Conservation (phyloP, 1,140 invertebrate genomes). For the Formica exsecta region DNA sequence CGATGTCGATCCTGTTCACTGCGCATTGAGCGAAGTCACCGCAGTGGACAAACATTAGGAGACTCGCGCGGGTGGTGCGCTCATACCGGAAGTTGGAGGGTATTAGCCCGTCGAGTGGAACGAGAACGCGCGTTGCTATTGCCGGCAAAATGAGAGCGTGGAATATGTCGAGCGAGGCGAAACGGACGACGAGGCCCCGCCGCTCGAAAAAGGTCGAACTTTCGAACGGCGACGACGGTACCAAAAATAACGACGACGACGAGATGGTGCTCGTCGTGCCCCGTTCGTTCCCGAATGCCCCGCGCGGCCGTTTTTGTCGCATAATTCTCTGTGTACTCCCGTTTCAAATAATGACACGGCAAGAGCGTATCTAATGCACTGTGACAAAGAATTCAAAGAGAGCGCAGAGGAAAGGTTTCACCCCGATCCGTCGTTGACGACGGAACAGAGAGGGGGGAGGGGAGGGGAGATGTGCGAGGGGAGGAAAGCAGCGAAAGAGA, state of each 20-base stretch:
- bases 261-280: conserved; percentile 22
- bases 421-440: conserved; percentile 50
- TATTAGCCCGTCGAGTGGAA: conserved; percentile 49
- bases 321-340: conserved; percentile 62
- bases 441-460: conserved; percentile 35
- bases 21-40: conserved; percentile 47
- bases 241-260: conserved; percentile 36
- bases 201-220: conserved; percentile 51
- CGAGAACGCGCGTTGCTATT: conserved; percentile 35
- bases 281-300: conserved; percentile 31
- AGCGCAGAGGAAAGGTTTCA: conserved; percentile 63
- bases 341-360: conserved; percentile 61
- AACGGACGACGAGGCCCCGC: conserved; percentile 11
- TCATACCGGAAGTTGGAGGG: conserved; percentile 47
- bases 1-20: conserved; percentile 32
- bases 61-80: conserved; percentile 38
- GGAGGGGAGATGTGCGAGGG: conserved; percentile 40
- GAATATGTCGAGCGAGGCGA: conserved; percentile 48
- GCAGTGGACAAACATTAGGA: conserved; percentile 63
- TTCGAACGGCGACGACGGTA: conserved; percentile 24
- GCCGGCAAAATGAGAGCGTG: conserved; percentile 51
- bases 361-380: conserved; percentile 65
- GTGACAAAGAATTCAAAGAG: conserved; percentile 67
- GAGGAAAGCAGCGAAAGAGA: conserved; percentile 40
- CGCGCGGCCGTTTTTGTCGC: conserved; percentile 51